phyloP scores from a whole-genome alignment of 2,888 invertebrate species.

The Sphaerophoria rueppellii region DNA sequence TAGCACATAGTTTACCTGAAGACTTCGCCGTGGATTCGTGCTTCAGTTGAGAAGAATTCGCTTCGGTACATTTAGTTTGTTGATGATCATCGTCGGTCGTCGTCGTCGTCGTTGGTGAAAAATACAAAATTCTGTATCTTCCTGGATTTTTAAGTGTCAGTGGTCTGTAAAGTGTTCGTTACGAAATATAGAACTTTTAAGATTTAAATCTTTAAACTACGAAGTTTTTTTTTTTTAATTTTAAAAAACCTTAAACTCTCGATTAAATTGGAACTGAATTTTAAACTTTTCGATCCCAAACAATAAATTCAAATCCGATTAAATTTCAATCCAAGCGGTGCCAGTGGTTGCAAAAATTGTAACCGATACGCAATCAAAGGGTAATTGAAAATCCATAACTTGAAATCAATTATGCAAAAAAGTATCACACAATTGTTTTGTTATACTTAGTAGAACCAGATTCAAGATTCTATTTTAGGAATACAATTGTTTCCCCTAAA shows the following conservation, averaged over 20 bases:
- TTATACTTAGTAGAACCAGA: background rate
- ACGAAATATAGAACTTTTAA: background rate
- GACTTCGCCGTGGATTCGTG: conserved; percentile 66
- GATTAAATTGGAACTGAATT: background rate
- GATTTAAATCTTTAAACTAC: no score
- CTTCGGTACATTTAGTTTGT: conserved; percentile 76
- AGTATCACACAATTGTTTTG: conserved; percentile 16
- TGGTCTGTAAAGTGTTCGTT: background rate
- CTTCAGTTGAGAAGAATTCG: conserved; percentile 68
- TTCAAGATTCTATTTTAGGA: conserved; percentile 25
- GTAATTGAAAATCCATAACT: conserved; percentile 52
- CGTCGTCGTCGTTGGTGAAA: conserved; percentile 70
- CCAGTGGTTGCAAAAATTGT: conserved; percentile 65
- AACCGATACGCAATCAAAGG: conserved; percentile 47
- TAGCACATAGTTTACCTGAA: conserved; percentile 38
- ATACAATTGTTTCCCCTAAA: background rate
- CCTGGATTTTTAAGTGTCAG: background rate
- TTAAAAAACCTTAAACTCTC: no score
- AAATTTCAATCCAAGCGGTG: conserved; percentile 51
- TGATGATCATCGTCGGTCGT: conserved; percentile 75
- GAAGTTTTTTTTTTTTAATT: background rate
- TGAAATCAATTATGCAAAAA: conserved; percentile 39
- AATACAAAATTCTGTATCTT: conserved; percentile 33
- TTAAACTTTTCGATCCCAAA: conserved; percentile 2
- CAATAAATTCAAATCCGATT: conserved; percentile 47